These are phyloP conservation scores for Lasioglossum zephyrum DNA, from an alignment of 2,888 invertebrate species.

Conservation along the genomic window DNA sequence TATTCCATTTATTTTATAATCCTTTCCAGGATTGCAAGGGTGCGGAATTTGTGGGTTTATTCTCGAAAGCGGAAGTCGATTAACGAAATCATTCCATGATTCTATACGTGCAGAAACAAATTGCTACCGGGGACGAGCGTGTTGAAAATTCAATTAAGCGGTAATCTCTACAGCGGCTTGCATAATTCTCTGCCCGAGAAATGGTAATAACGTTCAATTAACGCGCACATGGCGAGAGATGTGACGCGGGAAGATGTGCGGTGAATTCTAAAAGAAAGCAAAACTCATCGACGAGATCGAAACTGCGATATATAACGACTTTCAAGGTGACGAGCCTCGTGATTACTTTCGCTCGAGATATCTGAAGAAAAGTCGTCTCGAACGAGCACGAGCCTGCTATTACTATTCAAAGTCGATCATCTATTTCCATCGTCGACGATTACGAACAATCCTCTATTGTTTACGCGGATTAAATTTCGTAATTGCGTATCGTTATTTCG, in stretches of 20 bases:
- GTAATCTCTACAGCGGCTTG: not conserved
- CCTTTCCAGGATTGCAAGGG: too few species aligned
- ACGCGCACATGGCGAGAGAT: not conserved
- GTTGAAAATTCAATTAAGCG: slow-evolving; percentile 2
- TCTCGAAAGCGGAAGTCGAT: not conserved
- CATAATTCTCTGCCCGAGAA: slow-evolving; percentile 14
- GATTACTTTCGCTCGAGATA: slow-evolving; percentile 46
- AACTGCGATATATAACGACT: slow-evolving; percentile 29
- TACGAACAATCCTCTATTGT: not conserved
- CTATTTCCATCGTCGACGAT: not conserved
- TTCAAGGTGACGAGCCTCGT: slow-evolving; percentile 50
- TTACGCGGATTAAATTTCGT: not conserved
- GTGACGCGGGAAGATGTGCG: not conserved
- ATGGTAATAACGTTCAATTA: slow-evolving; percentile 24
- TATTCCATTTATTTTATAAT: too few species aligned
- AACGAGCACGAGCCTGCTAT: not conserved
- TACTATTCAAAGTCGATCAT: not conserved
- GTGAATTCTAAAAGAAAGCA: slow-evolving; percentile 40
- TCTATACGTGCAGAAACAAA: not conserved
- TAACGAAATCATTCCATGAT: not conserved
- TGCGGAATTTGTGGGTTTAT: not conserved
- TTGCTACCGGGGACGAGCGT: not conserved
- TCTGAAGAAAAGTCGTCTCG: slow-evolving; percentile 12
- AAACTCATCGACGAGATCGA: slow-evolving; percentile 12
- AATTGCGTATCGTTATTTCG: not conserved